Base-by-base conservation (phyloP, 2,888 invertebrate genomes). In the Allophyes oxyacanthae region DNA sequence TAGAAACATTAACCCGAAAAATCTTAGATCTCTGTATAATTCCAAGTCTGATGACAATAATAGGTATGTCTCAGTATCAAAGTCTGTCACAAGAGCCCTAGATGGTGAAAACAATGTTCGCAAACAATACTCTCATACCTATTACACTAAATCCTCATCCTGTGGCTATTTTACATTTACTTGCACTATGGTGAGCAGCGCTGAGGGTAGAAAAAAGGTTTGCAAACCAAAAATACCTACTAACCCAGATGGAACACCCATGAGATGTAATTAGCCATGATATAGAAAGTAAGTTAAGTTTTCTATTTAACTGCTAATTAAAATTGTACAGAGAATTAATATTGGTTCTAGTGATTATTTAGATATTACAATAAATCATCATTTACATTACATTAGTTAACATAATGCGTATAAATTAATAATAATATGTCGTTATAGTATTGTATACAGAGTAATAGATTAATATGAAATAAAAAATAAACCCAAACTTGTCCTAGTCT, bases 101-200 rank as follows among this genome's bases (percentile, higher is more conserved):
- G 96, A 95, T 67, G 92, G 93, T 52, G 94, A 94, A 38, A 95
- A 95, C 79, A 95, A 95, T 75, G 94, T 96, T 56, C 96, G 96
- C 60, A 96, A 97, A 82, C 96, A 96, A 87, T 96, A 95, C 80
- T 95, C 96, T 1, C 96, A 96, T 68, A 96, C 97, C 0, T 98
- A 97, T 87, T 98, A 97, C 78, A 97, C 97, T 0, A 98, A 98
- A 86, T 97, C 97, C 7, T 97, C 97, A 1, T 97, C 97, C 1
- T 98, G 98, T 83, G 98, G 98, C 7, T 97, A 97, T 82, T 97
- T 98, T 73, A 97, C 97, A 0, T 98, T 98, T 85, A 96, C 97
- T 0, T 98, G 98, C 82, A 97, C 97, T 45, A 96, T 97, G 81
- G 97, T 97, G 0, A 96, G 96, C 75, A 96, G 97, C 9, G 95